These are phyloP conservation scores for Leucoma salicis DNA, from an alignment of 2,888 invertebrate genomes.

Conservation along the genomic window DNA sequence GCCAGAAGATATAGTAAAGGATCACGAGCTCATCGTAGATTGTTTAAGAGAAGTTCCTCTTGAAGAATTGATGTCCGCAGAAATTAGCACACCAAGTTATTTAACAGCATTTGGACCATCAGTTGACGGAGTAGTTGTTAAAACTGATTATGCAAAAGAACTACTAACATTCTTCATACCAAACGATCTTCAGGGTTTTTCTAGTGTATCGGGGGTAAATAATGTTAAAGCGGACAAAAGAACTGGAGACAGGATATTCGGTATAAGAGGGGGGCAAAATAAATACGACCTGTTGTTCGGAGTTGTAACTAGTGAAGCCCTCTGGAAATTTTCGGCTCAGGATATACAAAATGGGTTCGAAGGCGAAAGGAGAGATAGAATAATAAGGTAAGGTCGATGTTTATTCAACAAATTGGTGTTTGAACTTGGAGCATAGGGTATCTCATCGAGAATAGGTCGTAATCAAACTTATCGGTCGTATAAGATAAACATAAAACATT, in stretches of 20 bases:
- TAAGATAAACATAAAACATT: slow-evolving; percentile 28
- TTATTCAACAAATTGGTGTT: slow-evolving; percentile 73
- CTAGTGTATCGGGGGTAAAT: slow-evolving; percentile 83
- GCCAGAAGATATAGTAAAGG: slow-evolving; percentile 90
- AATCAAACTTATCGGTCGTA: slow-evolving; percentile 47
- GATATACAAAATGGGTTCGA: slow-evolving; percentile 94
- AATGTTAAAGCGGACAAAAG: slow-evolving; percentile 83
- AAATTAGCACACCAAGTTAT: slow-evolving; percentile 90
- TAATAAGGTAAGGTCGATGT: slow-evolving; percentile 83
- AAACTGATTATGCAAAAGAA: slow-evolving; percentile 92
- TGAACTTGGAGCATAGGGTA: slow-evolving; percentile 42
- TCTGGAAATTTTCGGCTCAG: slow-evolving; percentile 94
- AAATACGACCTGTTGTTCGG: slow-evolving; percentile 95
- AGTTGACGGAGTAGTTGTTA: slow-evolving; percentile 96
- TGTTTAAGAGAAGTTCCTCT: slow-evolving; percentile 90
- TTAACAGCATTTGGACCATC: slow-evolving; percentile 95
- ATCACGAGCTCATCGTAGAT: slow-evolving; percentile 92
- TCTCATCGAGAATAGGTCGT: slow-evolving; percentile 44
- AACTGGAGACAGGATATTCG: slow-evolving; percentile 83
- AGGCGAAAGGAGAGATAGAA: slow-evolving; percentile 93
- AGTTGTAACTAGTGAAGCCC: slow-evolving; percentile 94
- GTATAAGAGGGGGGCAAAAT: slow-evolving; percentile 80
- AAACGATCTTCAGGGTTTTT: slow-evolving; percentile 84
- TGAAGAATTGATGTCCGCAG: slow-evolving; percentile 88
- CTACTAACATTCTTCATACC: slow-evolving; percentile 87